Evolutionary conservation across 2,113 vertebrate species (phyloP).

Genomic region (Phrynocephalus versicolor): DNA sequence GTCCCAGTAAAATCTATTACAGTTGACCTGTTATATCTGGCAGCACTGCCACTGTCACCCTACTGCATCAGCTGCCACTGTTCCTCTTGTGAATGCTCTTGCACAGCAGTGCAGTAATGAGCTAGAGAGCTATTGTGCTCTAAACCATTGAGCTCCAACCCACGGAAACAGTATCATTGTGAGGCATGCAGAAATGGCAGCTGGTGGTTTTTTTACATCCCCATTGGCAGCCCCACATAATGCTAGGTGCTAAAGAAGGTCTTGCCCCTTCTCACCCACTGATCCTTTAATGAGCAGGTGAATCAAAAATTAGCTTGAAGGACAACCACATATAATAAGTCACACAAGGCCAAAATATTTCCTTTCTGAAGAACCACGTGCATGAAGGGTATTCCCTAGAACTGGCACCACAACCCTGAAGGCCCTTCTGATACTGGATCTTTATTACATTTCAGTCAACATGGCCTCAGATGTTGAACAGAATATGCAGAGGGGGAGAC

Average conservation of each 20-base stretch:
- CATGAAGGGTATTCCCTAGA: not conserved
- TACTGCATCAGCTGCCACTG: not conserved
- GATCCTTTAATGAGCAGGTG: not conserved
- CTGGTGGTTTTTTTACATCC: no score
- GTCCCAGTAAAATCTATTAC: not conserved
- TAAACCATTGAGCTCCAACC: no score
- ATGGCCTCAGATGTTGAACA: not conserved
- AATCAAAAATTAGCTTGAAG: not conserved
- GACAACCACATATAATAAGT: not conserved
- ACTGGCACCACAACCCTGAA: not conserved
- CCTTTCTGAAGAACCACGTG: not conserved
- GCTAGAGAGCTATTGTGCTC: no score
- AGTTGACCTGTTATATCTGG: not conserved
- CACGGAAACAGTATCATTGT: no score
- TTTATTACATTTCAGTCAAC: not conserved
- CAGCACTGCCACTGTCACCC: not conserved
- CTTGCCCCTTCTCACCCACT: no score
- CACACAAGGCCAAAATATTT: not conserved
- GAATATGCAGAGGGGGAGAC: not conserved
- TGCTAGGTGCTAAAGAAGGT: no score
- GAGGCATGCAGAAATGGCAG: no score
- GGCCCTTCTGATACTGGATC: not conserved
- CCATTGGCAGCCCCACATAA: no score
- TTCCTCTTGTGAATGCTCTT: not conserved
- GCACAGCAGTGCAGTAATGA: not conserved